These are phyloP conservation scores for Anthoscopus minutus DNA, from an alignment of 2,113 vertebrate genomes.

Conservation along the genomic window DNA sequence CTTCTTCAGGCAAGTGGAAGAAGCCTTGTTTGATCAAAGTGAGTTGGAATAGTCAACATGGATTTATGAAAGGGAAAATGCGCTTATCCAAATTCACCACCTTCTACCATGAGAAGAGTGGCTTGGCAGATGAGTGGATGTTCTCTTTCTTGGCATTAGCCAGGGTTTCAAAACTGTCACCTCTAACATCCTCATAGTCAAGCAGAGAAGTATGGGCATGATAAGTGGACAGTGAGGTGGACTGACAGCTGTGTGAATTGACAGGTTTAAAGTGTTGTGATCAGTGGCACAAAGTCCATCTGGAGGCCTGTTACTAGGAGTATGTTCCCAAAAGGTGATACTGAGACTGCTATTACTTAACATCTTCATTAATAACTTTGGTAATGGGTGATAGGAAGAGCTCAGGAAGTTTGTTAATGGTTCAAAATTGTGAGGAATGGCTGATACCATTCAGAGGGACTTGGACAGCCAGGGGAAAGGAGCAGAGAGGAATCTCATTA, in stretches of 20 bases:
- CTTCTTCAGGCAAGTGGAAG: background rate
- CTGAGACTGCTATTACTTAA: background rate
- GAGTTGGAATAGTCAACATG: background rate
- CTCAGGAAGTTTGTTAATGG: background rate
- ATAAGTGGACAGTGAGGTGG: background rate
- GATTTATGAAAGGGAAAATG: background rate
- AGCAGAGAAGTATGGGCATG: background rate
- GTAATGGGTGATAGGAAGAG: background rate
- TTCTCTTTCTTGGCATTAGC: background rate
- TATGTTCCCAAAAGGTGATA: background rate
- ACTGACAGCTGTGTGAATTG: background rate
- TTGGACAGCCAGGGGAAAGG: background rate
- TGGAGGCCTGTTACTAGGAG: background rate
- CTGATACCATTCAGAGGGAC: background rate
- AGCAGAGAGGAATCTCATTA: background rate
- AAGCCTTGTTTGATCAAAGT: background rate
- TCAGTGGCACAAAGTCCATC: background rate
- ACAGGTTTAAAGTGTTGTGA: background rate
- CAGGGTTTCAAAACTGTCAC: background rate
- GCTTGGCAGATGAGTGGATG: background rate
- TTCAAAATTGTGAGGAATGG: background rate
- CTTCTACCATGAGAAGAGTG: background rate
- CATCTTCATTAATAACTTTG: background rate
- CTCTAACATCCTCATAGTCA: background rate
- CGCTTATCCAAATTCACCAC: background rate